Base-by-base conservation (phyloP, 2,113 vertebrate genomes). In the Oryzias woworae region DNA sequence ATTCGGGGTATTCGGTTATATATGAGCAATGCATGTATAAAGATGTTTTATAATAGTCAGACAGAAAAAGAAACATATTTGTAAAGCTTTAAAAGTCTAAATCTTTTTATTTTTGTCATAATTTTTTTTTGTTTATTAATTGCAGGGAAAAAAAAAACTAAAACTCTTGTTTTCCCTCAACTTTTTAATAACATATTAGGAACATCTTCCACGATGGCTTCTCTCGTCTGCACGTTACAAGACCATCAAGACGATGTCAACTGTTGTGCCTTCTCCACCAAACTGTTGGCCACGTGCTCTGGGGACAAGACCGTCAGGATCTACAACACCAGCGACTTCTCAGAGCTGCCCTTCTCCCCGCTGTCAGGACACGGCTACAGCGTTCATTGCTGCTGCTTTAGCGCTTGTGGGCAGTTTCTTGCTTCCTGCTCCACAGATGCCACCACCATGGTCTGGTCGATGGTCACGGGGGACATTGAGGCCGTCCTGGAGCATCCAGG, bases 341-440 rank as follows among this genome's bases (percentile, higher is more conserved):
- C 82, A 0, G 95, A 99, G 84, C 88, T 94, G 7, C 80, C 94
- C 0, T 94, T 94, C 82, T 99, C 97, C 0, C 97, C 97, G 0
- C 45, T 99, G 71, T 79, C 74, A 1, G 94, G 94, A 0, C 97
- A 99, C 14, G 81, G 93, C 0, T 99, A 99, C 0, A 87, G 92
- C 1, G 94, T 98, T 48, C 97, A 98, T 85, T 98, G 94, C 85
- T 98, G 96, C 87, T 95, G 94, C 83, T 99, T 99, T 86, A 95
- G 95, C 2, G 44, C 93, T 0, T 95, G 93, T 1, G 95, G 96
- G 0, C 90, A 88, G 8, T 22, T 93, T 77, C 82, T 99, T 22
- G 93, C 93, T 22, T 98, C 97, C 0, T 98, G 96, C 71, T 98
- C 97, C 1, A 99, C 96, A 0, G 97, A 99, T 3, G 96, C 96